phyloP scores from a whole-genome alignment of 2,888 invertebrate genomes.

The Eilema griseolum region DNA sequence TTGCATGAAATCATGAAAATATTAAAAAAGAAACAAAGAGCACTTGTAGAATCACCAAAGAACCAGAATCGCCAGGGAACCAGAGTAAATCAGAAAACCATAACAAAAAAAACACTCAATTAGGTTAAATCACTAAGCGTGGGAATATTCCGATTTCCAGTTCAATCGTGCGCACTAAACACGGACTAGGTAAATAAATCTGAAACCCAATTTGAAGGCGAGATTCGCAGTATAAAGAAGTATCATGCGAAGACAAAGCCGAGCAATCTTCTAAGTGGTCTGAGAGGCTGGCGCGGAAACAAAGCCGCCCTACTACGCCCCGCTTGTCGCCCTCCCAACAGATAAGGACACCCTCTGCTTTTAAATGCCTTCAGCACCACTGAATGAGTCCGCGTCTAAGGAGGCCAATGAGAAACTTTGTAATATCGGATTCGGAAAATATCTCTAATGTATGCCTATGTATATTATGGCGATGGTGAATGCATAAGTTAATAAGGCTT shows the following conservation, averaged over 20 bases:
- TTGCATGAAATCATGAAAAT: constrained; percentile 26
- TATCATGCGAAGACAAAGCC: constrained; percentile 77
- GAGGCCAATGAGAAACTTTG: constrained; percentile 65
- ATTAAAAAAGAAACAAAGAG: not conserved
- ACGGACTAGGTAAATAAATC: constrained; percentile 61
- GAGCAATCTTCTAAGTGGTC: constrained; percentile 84
- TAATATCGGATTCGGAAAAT: constrained; percentile 64
- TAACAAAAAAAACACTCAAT: constrained; percentile 28
- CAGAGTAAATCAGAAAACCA: constrained; percentile 11
- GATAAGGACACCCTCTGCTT: constrained; percentile 76
- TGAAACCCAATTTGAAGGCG: constrained; percentile 71
- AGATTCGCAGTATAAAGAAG: constrained; percentile 71
- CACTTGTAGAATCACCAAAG: not conserved
- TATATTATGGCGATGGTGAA: constrained; percentile 53
- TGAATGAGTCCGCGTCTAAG: constrained; percentile 66
- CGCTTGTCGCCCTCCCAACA: constrained; percentile 55
- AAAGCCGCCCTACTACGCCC: constrained; percentile 65
- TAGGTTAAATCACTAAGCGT: constrained; percentile 37
- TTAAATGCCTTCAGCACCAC: constrained; percentile 73
- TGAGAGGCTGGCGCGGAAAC: constrained; percentile 72
- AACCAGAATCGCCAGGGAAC: not conserved
- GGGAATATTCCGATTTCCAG: constrained; percentile 40
- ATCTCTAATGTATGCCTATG: constrained; percentile 66
- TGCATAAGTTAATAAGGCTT: not conserved
- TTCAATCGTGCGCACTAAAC: constrained; percentile 55